Percentiles rank a stretch among this genome's conserved stretches.
These are phyloP conservation scores for Drosophila lutescens DNA, from an alignment of 2,888 invertebrate genomes.

Conservation along the genomic window DNA sequence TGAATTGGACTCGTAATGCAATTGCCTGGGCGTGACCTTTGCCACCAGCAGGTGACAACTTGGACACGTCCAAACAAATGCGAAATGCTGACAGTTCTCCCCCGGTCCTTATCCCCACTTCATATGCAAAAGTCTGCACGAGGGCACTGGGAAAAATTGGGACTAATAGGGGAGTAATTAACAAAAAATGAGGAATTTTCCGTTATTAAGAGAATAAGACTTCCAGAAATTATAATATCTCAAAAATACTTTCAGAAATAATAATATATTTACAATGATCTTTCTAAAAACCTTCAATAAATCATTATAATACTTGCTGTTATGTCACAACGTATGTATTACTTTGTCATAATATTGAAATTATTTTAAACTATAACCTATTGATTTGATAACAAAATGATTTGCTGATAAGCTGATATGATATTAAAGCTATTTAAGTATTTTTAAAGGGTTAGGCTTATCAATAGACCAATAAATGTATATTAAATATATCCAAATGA, in stretches of 20 bases:
- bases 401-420: neutral
- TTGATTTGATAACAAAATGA: neutral
- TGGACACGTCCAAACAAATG: slow-evolving; percentile 34
- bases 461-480: neutral
- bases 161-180: neutral
- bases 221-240: no score
- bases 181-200: neutral
- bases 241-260: no score
- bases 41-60: slow-evolving; percentile 64
- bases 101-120: neutral
- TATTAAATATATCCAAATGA: no score
- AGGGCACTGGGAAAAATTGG: neutral
- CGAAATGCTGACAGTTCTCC: neutral
- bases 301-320: neutral
- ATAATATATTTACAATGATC: no score
- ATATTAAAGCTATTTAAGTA: neutral
- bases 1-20: slow-evolving; percentile 34
- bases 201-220: no score
- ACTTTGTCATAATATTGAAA: neutral
- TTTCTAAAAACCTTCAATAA: neutral
- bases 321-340: neutral
- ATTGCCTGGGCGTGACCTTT: slow-evolving; percentile 56
- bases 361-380: neutral
- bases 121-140: slow-evolving; percentile 16
- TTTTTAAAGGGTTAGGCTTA: neutral